Percentiles rank a stretch among this genome's conserved stretches.
These are phyloP conservation scores for Fukomys damarensis DNA, from an alignment of 2,113 vertebrate genomes.

Conservation along the genomic window DNA sequence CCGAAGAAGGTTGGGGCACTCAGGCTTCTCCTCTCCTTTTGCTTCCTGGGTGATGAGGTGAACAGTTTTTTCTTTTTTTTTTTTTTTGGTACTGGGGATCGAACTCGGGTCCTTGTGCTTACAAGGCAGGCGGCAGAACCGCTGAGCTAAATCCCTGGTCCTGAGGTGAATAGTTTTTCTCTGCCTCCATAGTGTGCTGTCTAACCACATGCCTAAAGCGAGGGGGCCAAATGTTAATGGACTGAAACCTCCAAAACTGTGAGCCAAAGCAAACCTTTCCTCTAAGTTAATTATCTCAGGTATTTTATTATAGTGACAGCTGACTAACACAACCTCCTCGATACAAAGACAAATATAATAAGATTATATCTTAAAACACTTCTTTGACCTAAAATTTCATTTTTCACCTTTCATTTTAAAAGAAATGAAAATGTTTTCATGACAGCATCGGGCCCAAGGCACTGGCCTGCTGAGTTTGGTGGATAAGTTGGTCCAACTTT, in stretches of 20 bases:
- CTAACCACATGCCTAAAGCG: not conserved
- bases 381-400: not conserved
- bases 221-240: not conserved
- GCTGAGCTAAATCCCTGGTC: too few relatives aligned
- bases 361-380: not conserved
- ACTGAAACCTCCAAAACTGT: not conserved
- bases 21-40: not conserved
- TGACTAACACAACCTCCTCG: not conserved
- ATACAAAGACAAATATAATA: not conserved
- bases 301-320: not conserved
- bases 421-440: not conserved
- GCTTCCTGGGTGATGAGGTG: not conserved
- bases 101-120: too few relatives aligned
- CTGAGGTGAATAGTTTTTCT: not conserved
- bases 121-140: too few relatives aligned
- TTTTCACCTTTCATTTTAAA: slow-evolving; percentile 23
- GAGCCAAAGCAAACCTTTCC: not conserved
- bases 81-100: too few relatives aligned
- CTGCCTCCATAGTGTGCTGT: too few relatives aligned
- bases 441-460: not conserved
- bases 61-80: too few relatives aligned
- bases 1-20: not conserved
- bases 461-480: not conserved
- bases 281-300: not conserved
- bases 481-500: not conserved